These are phyloP conservation scores for Upupa epops DNA, from an alignment of 2,113 vertebrate genomes.

Conservation along the genomic window DNA sequence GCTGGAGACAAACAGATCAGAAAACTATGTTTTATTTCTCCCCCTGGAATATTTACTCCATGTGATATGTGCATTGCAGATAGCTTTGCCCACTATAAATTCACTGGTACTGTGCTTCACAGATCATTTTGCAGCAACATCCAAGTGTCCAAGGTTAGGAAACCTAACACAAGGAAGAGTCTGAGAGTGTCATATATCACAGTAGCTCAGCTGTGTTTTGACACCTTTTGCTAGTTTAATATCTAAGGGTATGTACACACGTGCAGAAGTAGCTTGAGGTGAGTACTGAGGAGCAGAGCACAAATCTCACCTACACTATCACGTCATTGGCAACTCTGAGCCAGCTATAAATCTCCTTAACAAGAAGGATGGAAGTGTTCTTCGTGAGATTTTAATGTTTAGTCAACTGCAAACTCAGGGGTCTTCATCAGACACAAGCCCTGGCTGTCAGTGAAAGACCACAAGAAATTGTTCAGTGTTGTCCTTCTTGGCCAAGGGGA, in stretches of 20 bases:
- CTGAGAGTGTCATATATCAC: background rate
- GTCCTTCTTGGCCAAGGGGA: background rate
- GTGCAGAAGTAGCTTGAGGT: background rate
- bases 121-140: background rate
- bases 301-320: background rate
- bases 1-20: background rate
- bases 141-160: background rate
- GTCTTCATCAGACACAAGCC: background rate
- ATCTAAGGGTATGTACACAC: background rate
- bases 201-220: background rate
- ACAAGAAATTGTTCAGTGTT: background rate
- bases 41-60: background rate
- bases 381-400: background rate
- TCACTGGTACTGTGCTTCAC: background rate
- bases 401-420: background rate
- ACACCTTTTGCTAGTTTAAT: background rate
- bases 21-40: background rate
- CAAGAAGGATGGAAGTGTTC: background rate
- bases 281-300: background rate
- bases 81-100: background rate
- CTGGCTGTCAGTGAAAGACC: background rate
- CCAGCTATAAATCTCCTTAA: slow-evolving; percentile 4
- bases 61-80: fast-evolving
- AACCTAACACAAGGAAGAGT: background rate
- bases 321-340: slow-evolving; percentile 11